Base-by-base conservation (phyloP, 2,797 vertebrate species). In the Cyclopterus lumpus region DNA sequence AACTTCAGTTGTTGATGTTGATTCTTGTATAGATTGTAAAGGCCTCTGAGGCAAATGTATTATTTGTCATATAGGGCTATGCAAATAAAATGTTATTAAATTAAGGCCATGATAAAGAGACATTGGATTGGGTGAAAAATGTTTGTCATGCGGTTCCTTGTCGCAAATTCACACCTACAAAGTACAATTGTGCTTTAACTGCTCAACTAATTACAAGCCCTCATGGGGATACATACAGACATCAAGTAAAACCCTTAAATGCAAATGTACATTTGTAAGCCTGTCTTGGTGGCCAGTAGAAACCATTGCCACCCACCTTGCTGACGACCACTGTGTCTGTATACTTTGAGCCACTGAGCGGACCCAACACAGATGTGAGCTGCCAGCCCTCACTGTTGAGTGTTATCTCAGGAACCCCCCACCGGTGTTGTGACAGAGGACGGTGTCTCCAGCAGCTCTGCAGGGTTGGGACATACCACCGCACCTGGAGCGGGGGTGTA, bases 341-440 rank as follows among this genome's bases (percentile, higher is more conserved):
- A 15, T 7, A 22, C 40, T 51, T 30, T 3, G 60, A 71, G 48
- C 16, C 46, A 6, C 66, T 22, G 73, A 73, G 16, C 66, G 70
- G 48, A 30, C 38, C 65, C 2, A 18, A 12, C 55, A 57, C 82
- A 77, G 76, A 79, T 82, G 75, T 69, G 69, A 67, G 51, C 61
- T 67, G n/a, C 60, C 16, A n/a, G n/a, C n/a, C n/a, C n/a, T n/a
- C n/a, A n/a, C 7, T 57, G 60, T 12, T 49, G 15, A 46, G 24
- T 73, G 81, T 88, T 89, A 77, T 86, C 86, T 86, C 86, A 82
- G 80, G 54, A 71, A 71, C 51, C 67, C 8, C 22, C 44, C 46
- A 48, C 22, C 51, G 15, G 2, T 75, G 85, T 82, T 89, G 82
- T 88, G 79, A 86, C 79, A 80, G 85, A 58, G 85, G 74, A 61